phyloP scores from a whole-genome alignment of 2,113 vertebrate species.

The Xiphorhynchus elegans region DNA sequence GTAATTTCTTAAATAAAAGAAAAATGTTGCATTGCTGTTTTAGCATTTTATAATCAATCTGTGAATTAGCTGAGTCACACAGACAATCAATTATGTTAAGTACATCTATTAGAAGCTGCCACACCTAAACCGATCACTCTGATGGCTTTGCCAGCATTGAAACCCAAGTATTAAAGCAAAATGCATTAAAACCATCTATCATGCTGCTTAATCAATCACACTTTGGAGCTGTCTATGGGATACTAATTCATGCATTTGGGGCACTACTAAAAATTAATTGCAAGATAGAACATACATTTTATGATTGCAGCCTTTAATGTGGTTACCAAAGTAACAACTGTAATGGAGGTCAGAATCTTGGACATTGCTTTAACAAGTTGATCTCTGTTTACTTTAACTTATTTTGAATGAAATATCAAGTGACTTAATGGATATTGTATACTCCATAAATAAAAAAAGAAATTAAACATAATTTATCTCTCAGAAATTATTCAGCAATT shows the following conservation, averaged over 20 bases:
- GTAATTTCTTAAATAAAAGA: background rate
- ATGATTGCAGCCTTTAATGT: background rate
- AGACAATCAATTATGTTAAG: background rate
- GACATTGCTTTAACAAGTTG: background rate
- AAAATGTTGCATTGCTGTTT: background rate
- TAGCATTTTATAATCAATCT: background rate
- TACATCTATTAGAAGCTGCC: background rate
- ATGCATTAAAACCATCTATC: background rate
- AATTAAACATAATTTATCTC: background rate
- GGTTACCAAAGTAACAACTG: conserved; percentile 42
- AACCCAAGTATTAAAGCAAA: background rate
- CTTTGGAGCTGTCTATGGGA: background rate
- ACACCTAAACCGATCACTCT: background rate
- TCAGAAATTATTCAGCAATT: background rate
- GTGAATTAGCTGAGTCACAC: background rate
- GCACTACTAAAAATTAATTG: background rate
- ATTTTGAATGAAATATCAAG: background rate
- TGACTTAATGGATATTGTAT: background rate
- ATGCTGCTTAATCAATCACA: background rate
- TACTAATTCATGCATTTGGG: background rate
- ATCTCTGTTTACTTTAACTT: background rate
- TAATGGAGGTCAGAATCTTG: conserved; percentile 27
- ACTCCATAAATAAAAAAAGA: background rate
- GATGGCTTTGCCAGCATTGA: background rate
- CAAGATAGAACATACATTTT: background rate